Evolutionary conservation across 2,113 vertebrate species (phyloP).

Genomic region (Epinephelus fuscoguttatus): DNA sequence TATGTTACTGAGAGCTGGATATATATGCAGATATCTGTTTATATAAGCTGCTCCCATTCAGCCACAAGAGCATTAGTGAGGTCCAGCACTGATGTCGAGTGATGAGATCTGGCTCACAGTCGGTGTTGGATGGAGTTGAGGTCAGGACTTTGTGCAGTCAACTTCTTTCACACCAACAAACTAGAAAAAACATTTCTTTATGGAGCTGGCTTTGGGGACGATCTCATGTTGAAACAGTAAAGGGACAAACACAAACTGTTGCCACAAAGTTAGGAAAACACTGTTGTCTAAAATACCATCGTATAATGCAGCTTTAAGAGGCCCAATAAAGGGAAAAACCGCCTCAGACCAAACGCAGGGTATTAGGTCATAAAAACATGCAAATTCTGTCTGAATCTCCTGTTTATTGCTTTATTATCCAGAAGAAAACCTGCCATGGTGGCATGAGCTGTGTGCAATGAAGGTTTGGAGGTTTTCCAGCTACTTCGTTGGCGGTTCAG

Average conservation of each 20-base stretch:
- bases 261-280: neutral
- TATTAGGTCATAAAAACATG: neutral
- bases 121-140: no score
- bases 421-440: neutral
- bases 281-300: no score
- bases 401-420: slow-evolving; percentile 18
- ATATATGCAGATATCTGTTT: no score
- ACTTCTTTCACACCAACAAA: no score
- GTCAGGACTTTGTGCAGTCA: no score
- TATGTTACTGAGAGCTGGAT: no score
- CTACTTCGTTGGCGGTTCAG: slow-evolving; percentile 9
- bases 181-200: no score
- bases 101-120: no score
- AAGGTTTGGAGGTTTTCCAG: slow-evolving; percentile 34
- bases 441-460: neutral
- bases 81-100: no score
- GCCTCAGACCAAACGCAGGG: neutral
- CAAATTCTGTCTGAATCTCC: neutral
- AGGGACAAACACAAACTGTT: neutral
- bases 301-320: neutral
- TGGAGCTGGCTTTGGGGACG: no score
- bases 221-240: neutral
- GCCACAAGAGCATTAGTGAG: no score
- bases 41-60: no score
- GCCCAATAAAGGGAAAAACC: neutral